Percentiles rank a stretch among this genome's conserved stretches.
Conservation (phyloP, 2,888 invertebrate species). For the Gari tellinella region DNA sequence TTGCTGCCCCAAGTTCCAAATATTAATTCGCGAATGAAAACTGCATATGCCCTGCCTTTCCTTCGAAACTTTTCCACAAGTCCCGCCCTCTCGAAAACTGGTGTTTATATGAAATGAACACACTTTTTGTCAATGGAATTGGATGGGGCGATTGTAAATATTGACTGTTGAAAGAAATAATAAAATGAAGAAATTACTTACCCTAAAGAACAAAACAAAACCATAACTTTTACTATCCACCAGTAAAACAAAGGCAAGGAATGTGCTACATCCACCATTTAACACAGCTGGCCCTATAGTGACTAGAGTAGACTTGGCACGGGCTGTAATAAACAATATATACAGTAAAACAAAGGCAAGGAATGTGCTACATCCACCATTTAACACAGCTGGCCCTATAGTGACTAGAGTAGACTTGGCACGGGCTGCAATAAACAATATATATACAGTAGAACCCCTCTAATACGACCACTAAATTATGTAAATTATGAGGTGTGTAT, state of each 20-base stretch:
- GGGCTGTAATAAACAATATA: slow-evolving; percentile 62
- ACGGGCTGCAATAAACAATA: slow-evolving; percentile 65
- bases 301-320: slow-evolving; percentile 87
- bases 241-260: slow-evolving; percentile 90
- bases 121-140: too few species aligned
- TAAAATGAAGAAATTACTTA: slow-evolving; percentile 63
- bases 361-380: slow-evolving; percentile 92
- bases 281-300: slow-evolving; percentile 92
- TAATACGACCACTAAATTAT: too few species aligned
- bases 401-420: slow-evolving; percentile 88
- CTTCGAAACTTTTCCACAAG: too few species aligned
- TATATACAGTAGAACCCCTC: too few species aligned
- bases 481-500: too few species aligned
- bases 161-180: not conserved
- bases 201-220: slow-evolving; percentile 90
- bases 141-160: not conserved
- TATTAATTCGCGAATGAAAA: too few species aligned
- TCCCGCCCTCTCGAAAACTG: too few species aligned
- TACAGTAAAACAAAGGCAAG: slow-evolving; percentile 90
- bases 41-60: too few species aligned
- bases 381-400: slow-evolving; percentile 91
- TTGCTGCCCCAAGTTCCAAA: too few species aligned
- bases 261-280: slow-evolving; percentile 91
- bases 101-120: too few species aligned
- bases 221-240: slow-evolving; percentile 90